A percentile compares a stretch with the other conserved stretches of the same genome.
These are phyloP conservation scores for Brachionus plicatilis DNA, from an alignment of 1,140 invertebrate genomes.

Conservation along the genomic window DNA sequence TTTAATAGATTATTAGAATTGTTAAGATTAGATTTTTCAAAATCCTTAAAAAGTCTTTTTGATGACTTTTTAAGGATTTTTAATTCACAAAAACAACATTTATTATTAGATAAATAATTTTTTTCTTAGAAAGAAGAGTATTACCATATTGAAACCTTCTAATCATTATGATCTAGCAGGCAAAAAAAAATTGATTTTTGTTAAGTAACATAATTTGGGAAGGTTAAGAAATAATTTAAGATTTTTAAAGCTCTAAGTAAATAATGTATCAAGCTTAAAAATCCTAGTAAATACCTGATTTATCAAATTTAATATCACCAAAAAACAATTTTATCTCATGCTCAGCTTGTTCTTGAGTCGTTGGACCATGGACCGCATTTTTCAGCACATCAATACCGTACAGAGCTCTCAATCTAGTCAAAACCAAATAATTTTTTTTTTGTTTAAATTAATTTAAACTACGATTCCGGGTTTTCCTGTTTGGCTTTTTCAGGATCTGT, in stretches of 20 bases:
- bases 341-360: constrained; percentile 46
- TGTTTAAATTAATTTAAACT: constrained; percentile 33
- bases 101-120: neutral
- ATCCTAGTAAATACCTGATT: constrained; percentile 45
- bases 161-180: neutral
- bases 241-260: neutral
- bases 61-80: neutral
- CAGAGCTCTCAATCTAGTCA: constrained; percentile 47
- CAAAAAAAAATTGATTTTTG: neutral
- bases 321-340: constrained; percentile 49
- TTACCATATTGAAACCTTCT: neutral
- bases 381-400: constrained; percentile 49
- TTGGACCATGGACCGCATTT: constrained; percentile 53
- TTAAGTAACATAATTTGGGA: neutral
- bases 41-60: neutral
- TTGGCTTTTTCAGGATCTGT: constrained; percentile 52
- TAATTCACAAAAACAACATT: neutral
- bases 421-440: neutral
- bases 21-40: neutral
- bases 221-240: neutral
- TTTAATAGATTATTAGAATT: neutral
- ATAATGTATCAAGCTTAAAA: neutral
- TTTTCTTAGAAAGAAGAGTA: neutral
- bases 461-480: constrained; percentile 49
- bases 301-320: constrained; percentile 49